Conservation (phyloP, 2,113 vertebrate genomes). For the Calcarius ornatus region DNA sequence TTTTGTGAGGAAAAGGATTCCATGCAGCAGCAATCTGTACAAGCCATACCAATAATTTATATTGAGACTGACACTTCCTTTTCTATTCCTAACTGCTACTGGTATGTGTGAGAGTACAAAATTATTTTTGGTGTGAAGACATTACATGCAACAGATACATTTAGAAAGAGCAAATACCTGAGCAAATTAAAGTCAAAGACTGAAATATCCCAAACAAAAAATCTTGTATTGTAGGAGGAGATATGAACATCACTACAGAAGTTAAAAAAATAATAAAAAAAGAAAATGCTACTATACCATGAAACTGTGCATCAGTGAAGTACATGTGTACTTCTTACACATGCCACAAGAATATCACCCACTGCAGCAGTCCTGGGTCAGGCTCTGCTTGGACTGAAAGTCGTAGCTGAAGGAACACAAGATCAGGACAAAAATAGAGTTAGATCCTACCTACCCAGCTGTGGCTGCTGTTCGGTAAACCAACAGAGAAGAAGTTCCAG, state of each 20-base stretch:
- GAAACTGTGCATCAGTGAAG: rapidly evolving
- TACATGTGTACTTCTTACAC: too few species aligned
- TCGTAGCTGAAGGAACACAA: neutral
- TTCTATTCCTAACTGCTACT: neutral
- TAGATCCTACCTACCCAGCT: neutral
- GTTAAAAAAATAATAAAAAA: neutral
- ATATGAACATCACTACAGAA: neutral
- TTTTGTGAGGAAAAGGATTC: neutral
- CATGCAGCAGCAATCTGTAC: neutral
- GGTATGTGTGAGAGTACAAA: neutral
- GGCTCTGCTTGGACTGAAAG: neutral
- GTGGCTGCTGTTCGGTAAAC: neutral
- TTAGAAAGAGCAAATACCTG: neutral
- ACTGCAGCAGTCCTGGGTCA: neutral
- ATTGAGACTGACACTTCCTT: neutral
- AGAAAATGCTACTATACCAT: neutral
- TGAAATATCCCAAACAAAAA: neutral
- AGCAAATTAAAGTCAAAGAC: neutral
- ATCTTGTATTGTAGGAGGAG: neutral
- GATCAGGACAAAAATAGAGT: neutral
- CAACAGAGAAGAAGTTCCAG: neutral
- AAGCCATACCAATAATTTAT: neutral
- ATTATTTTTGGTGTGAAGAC: neutral
- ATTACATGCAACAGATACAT: neutral
- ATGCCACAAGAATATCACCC: neutral